These are phyloP conservation scores for Malacosoma neustria DNA, from an alignment of 2,888 invertebrate species.

Conservation along the genomic window DNA sequence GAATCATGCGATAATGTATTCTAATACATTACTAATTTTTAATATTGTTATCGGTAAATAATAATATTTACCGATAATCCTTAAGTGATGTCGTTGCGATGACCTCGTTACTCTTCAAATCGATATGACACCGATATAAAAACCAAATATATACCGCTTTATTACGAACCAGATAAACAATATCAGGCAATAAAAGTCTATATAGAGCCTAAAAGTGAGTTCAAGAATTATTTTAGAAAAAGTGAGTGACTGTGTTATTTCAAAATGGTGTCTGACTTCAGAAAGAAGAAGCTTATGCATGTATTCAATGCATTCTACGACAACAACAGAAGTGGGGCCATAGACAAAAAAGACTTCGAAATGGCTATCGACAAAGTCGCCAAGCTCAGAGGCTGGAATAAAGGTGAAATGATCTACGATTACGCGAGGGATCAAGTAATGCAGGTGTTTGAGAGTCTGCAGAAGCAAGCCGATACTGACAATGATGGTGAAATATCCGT, in stretches of 20 bases:
- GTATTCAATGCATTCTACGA: constrained; percentile 93
- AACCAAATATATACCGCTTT: constrained; percentile 14
- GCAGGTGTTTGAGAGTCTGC: constrained; percentile 89
- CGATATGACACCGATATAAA: constrained; percentile 6
- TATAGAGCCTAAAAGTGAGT: constrained; percentile 26
- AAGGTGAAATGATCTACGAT: constrained; percentile 81
- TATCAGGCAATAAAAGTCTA: constrained; percentile 14
- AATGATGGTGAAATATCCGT: constrained; percentile 89
- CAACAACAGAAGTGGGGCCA: constrained; percentile 89
- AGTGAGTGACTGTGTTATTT: too few species aligned
- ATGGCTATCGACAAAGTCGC: constrained; percentile 89
- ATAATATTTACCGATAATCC: too few species aligned
- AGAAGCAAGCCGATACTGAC: constrained; percentile 86
- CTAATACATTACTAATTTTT: too few species aligned
- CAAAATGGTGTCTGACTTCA: constrained; percentile 86
- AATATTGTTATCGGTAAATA: too few species aligned
- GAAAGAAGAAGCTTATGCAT: constrained; percentile 90
- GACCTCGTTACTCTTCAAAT: constrained; percentile 1
- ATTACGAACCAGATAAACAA: constrained; percentile 12
- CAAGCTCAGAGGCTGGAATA: constrained; percentile 83
- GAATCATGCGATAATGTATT: too few species aligned
- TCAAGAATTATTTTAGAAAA: constrained; percentile 3
- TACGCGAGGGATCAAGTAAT: constrained; percentile 83
- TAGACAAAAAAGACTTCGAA: constrained; percentile 91
- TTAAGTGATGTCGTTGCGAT: constrained; percentile 2